Base-by-base conservation (phyloP, 2,113 vertebrate species). In the Piaya cayana region DNA sequence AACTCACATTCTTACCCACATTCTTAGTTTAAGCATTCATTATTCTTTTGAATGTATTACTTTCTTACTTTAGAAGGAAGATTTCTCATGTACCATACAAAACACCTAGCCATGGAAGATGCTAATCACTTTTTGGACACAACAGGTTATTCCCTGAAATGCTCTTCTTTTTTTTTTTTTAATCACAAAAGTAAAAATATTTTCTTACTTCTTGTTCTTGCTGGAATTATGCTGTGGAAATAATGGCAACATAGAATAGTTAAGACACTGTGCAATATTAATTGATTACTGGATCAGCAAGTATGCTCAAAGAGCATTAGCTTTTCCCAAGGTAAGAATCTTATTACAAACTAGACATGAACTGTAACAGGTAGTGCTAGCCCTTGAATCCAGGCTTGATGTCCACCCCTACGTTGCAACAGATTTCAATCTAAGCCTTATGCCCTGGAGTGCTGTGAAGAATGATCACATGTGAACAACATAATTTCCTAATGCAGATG, bases 361-460 rank as follows among this genome's bases (percentile, higher is more conserved):
- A 22, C 37, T 92, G 67, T 45, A 85, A 53, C n/a, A 92, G 59
- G 77, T 12, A 1, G 36, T 77, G 45, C 47, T 65, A 60, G 63
- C 36, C 62, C 62, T 85, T 64, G 14, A 89, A 79, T 47, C 29
- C 27, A 52, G 21, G 43, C 62, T 76, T 5, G 0, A 5, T n/a
- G 49, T 45, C 36, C 26, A 32, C 50, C 32, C 27, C 25, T 49
- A 39, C n/a, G 10, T 17, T 30, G 36, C 67, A 82, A 58, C 45
- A 65, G 45, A 20, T 87, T 59, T 91, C 65, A 25, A 36, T 26
- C 36, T 83, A 32, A 82, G 45, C 26, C 52, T n/a, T 58, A 11
- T 23, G 18, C 22, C 12, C 29, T 37, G 26, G 25, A 65, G 23
- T 5, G 8, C 72, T 84, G 26, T 0, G 0, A 75, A 68, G 49